Evolutionary conservation across 2,888 invertebrate genomes (phyloP), one percentile per base, ranked within the genome.

Genomic region (Lydus trimaculatus): DNA sequence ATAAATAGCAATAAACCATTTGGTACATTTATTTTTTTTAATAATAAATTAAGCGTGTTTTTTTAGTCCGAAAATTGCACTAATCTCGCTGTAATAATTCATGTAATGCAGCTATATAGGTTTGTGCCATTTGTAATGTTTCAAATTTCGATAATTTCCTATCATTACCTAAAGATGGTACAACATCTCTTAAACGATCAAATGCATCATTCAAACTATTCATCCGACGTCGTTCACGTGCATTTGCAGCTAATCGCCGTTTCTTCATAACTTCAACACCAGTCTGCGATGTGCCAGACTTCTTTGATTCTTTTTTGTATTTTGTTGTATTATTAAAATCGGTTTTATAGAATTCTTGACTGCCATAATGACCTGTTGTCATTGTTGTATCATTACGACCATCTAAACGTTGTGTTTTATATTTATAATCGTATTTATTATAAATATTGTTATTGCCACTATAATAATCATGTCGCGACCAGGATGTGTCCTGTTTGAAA

Each of bases 91-190:
- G 82, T 64, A 91, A 84, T 20, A 92, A 84, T 77, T 92, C 92
- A 76, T 90, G 88, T 23, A 93, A 84, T 2, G 92, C 91, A 0
- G 89, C 85, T 65, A 93, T 93, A 80, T 93, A 93, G 2, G 90
- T 91, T 80, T 92, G 92, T 0, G 93, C 93, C 92, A 93, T 92
- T 84, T 92, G 92, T 56, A 93, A 84, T 43, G 92, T 93, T 84
- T 93, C 93, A 79, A 90, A 92, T 83, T 93, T 93, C 70, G 91
- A 92, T 70, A 92, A 85, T 82, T 92, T 91, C 77, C 91, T 87
- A 79, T 92, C 91, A 75, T 90, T 90, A 3, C 91, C 91, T 52
- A 92, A 84, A 5, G 90, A 90, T 0, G 93, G 92, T 48, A 93
- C 90, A 9, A 92, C 92, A 74, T 90, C 90, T 63, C 92, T 83